Percentiles rank a stretch among this genome's conserved stretches.
These are phyloP conservation scores for Melanerpes formicivorus DNA, from an alignment of 2,113 vertebrate genomes.

Conservation along the genomic window DNA sequence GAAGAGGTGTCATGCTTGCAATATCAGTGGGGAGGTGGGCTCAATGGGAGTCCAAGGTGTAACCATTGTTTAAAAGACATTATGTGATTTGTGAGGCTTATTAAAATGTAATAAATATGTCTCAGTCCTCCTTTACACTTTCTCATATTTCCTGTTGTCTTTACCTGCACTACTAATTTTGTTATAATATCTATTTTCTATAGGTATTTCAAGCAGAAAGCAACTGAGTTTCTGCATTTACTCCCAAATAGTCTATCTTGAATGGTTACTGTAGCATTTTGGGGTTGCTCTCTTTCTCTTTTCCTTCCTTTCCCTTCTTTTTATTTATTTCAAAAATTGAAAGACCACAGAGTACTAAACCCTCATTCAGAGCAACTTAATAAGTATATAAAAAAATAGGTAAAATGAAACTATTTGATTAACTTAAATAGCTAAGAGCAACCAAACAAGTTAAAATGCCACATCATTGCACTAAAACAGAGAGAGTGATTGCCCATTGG, in stretches of 20 bases:
- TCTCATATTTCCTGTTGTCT: not conserved
- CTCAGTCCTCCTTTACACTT: not conserved
- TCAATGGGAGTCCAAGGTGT: not conserved
- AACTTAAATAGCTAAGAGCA: not conserved
- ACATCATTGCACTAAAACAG: not conserved
- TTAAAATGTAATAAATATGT: conserved; percentile 37
- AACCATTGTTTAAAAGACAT: conserved; percentile 48
- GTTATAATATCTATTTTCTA: not conserved
- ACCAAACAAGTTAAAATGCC: not conserved
- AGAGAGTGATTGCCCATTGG: too few species aligned
- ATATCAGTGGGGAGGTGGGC: not conserved
- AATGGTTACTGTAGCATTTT: not conserved
- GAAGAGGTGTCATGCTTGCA: conserved; percentile 46
- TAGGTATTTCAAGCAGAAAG: not conserved
- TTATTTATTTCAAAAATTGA: not conserved
- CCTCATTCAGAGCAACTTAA: not conserved
- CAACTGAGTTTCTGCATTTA: not conserved
- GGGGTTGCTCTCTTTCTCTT: fast-evolving
- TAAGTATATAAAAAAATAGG: not conserved
- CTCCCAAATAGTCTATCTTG: not conserved
- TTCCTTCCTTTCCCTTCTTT: not conserved
- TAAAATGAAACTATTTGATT: not conserved
- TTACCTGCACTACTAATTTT: not conserved
- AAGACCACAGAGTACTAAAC: not conserved
- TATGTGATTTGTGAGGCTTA: conserved; percentile 48